A percentile compares a stretch with the other conserved stretches of the same genome.
Evolutionary conservation across 92 coral and sea anemone genomes (phyloP).

Genomic region (Palythoa caribaeorum): DNA sequence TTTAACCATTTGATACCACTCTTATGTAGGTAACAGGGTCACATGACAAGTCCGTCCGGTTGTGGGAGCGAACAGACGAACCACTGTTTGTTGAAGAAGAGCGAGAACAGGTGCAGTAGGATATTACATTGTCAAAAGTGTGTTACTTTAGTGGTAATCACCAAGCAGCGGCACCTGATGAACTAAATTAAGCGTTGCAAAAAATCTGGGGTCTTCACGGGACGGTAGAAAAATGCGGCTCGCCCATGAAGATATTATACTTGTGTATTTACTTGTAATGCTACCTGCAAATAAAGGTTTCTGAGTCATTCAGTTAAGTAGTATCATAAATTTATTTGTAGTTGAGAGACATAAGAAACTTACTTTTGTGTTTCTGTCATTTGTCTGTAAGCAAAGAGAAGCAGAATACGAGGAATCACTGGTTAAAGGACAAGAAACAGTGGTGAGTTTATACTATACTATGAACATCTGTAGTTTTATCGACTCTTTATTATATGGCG

Average conservation of each 20-base stretch:
- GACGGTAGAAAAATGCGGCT: no score
- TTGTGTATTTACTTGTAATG: no score
- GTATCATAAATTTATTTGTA: no score
- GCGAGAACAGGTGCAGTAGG: constrained; percentile 81
- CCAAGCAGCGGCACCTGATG: neutral
- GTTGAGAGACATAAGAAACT: neutral
- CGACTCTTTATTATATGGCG: neutral
- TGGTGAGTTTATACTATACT: constrained; percentile 58
- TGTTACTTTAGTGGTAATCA: neutral
- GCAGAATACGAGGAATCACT: constrained; percentile 82
- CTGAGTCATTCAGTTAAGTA: no score
- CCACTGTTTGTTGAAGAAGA: constrained; percentile 93
- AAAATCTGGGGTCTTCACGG: no score
- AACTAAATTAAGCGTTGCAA: no score
- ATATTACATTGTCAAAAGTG: neutral
- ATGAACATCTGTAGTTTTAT: neutral
- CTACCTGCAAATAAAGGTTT: no score
- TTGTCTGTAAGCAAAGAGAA: constrained; percentile 7
- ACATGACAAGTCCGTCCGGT: constrained; percentile 93
- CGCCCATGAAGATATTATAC: no score
- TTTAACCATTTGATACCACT: neutral
- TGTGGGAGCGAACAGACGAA: constrained; percentile 98
- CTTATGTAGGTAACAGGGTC: constrained; percentile 86
- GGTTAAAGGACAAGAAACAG: constrained; percentile 77
- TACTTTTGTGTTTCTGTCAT: neutral